Evolutionary conservation across 2,888 invertebrate genomes (phyloP), one percentile per base, ranked within the genome.

Genomic region (Lasioglossum oenotherae): DNA sequence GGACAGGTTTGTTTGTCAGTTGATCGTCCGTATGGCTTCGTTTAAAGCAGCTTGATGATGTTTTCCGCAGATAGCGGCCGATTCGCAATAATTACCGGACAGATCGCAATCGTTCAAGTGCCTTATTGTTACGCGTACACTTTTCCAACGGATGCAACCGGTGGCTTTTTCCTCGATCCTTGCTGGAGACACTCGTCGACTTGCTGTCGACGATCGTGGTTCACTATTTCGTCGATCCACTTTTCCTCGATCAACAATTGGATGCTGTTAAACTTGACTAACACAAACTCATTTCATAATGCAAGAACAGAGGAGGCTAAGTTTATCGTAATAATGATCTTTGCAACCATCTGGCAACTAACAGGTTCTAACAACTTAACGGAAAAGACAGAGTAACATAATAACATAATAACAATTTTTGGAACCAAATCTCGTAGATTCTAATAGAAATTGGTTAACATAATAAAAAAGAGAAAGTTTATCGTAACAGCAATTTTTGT

Each of bases 41-140:
- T 67, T 67, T 8, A 19, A 67, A 67, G 0, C 67, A 31, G 67
- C 31, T 19, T 35, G 19, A 35, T 35, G 67, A 67, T 67, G 67
- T 67, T 67, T 23, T 35, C 80, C 71, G 82, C 74, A 44, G 79
- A 78, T 77, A 80, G 53, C 69, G 49, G 46, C 72, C 71, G 46
- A 67, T 80, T 77, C 77, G 81, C 74, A 71, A 84, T 80, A 82
- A 83, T 90, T 90, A 82, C 72, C 79, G 77, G 64, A 77, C 80
- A 78, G 83, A 87, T 86, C 67, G 81, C 74, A 77, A 86, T 87
- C 87, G 64, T 81, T 75, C 53, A 74, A 74, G 19, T 71, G 76
- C 35, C 80, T 87, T 84, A 75, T 84, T 84, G 71, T 80, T 87
- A 78, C 87, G 79, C 78, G 82, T 74, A 84, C 84, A 72, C 64